A percentile compares a stretch with the other conserved stretches of the same genome.
These are phyloP conservation scores for Apocheima hispidaria DNA, from an alignment of 2,888 invertebrate species.

Conservation along the genomic window DNA sequence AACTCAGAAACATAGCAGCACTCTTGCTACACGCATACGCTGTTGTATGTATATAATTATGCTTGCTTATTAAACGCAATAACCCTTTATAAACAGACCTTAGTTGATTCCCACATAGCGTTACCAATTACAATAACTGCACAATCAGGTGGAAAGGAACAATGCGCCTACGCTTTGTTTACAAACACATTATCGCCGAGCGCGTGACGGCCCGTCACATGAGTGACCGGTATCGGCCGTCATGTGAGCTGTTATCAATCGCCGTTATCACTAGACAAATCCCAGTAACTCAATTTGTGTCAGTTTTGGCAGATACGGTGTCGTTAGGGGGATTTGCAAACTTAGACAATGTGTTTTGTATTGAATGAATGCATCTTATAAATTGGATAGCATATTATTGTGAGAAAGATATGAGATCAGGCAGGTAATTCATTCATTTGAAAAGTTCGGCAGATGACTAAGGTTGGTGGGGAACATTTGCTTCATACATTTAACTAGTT, in stretches of 20 bases:
- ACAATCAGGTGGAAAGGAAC: constrained; percentile 5
- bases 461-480: no score
- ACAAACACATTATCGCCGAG: constrained; percentile 52
- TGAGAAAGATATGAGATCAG: no score
- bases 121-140: neutral
- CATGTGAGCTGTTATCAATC: constrained; percentile 68
- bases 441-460: no score
- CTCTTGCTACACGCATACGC: no score
- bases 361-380: no score
- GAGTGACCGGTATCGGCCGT: constrained; percentile 66
- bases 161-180: constrained; percentile 40
- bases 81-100: neutral
- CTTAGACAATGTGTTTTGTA: neutral
- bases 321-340: neutral
- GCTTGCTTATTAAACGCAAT: no score
- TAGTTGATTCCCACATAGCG: neutral
- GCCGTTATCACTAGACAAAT: constrained; percentile 18
- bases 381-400: no score
- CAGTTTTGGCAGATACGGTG: neutral
- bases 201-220: constrained; percentile 68
- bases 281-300: constrained; percentile 19
- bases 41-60: no score
- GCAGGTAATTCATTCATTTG: no score
- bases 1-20: no score
- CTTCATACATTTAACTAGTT: no score